Evolutionary conservation across 2,113 vertebrate genomes (phyloP).

Genomic region (Vulpes lagopus): DNA sequence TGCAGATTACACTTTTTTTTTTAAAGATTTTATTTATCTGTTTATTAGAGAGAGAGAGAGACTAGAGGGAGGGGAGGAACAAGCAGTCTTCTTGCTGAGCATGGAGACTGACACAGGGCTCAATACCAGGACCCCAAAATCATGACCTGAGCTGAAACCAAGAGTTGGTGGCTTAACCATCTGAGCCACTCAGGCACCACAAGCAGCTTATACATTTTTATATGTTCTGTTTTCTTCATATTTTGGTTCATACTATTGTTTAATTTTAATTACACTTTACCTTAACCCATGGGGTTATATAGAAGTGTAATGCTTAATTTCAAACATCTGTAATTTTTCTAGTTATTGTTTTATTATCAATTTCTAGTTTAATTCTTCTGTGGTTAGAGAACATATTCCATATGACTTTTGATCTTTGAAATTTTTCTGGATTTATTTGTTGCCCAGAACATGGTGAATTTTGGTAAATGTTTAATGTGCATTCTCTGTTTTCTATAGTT

Average conservation of each 20-base stretch:
- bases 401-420: conserved; percentile 1
- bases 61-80: background rate
- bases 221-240: background rate
- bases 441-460: background rate
- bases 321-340: background rate
- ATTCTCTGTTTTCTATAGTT: background rate
- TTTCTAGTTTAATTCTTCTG: background rate
- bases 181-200: background rate
- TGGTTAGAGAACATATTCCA: background rate
- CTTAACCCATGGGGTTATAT: background rate
- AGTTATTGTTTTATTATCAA: background rate
- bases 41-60: background rate
- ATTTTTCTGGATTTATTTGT: background rate
- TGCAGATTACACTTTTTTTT: background rate
- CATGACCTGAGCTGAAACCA: background rate
- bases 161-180: background rate
- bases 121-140: background rate
- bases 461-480: background rate
- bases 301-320: background rate
- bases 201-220: background rate
- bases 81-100: background rate
- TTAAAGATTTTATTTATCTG: background rate
- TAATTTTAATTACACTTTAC: background rate
- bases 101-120: background rate
- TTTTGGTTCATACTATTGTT: background rate